Conservation (phyloP, 2,797 vertebrate genomes). For the Petrocephalus schoutedeni region DNA sequence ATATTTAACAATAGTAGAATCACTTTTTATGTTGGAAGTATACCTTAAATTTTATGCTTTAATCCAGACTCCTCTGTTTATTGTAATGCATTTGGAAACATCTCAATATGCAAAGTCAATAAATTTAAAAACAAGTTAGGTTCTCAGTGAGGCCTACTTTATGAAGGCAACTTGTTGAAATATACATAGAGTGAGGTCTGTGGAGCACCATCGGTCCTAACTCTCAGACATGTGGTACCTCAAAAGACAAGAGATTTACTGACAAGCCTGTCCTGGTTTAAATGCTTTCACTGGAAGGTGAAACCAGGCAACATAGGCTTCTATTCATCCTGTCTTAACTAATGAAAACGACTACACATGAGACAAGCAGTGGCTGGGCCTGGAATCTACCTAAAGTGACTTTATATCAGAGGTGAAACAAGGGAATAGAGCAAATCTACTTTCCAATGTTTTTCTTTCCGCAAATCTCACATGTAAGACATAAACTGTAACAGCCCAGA, state of each 20-base stretch:
- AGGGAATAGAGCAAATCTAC: conserved; percentile 30
- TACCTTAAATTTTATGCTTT: neutral
- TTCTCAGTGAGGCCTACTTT: neutral
- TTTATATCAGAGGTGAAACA: conserved; percentile 37
- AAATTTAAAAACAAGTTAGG: neutral
- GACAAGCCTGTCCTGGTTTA: conserved; percentile 56
- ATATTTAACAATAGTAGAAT: neutral
- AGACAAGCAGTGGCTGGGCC: conserved; percentile 48
- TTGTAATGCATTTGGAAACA: neutral
- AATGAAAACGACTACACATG: conserved; percentile 64
- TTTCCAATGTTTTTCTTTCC: conserved; percentile 64
- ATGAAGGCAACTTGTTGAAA: conserved; percentile 12
- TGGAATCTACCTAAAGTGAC: conserved; percentile 53
- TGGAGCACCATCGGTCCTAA: neutral
- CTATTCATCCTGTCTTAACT: conserved; percentile 67
- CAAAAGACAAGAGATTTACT: conserved; percentile 52
- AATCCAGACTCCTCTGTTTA: conserved; percentile 8
- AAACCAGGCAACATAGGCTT: conserved; percentile 55
- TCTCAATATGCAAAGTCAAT: conserved; percentile 6
- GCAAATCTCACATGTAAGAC: conserved; percentile 37
- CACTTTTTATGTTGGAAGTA: neutral
- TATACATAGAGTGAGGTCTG: conserved; percentile 20
- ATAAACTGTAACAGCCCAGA: conserved; percentile 40
- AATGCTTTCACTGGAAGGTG: conserved; percentile 53
- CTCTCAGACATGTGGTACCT: conserved; percentile 38